Percentiles rank a stretch among this genome's conserved stretches.
Conservation (phyloP, 1,140 invertebrate species). For the Drosophila ficusphila region DNA sequence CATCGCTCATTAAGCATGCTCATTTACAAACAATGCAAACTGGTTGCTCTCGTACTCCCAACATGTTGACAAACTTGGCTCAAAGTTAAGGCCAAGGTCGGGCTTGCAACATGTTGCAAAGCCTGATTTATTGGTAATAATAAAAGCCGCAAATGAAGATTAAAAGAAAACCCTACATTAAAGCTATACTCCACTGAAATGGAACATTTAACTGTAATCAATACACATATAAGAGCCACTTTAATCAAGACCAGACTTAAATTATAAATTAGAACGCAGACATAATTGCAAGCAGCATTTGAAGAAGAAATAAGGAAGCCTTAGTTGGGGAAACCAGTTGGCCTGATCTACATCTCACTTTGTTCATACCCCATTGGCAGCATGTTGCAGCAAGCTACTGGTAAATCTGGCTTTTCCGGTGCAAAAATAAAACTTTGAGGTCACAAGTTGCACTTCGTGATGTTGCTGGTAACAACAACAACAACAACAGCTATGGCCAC, state of each 20-base stretch:
- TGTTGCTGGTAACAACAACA: constrained; percentile 38
- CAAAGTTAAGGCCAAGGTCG: constrained; percentile 63
- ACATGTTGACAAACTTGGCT: constrained; percentile 51
- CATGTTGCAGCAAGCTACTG: constrained; percentile 43
- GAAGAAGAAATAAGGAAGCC: neutral
- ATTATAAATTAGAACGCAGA: too few species aligned
- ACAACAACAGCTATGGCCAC: constrained; percentile 16
- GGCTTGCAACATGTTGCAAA: constrained; percentile 38
- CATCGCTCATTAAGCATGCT: constrained; percentile 55
- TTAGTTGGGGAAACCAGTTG: constrained; percentile 21
- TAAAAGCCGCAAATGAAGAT: neutral
- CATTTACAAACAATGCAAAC: constrained; percentile 13
- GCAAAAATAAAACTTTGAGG: constrained; percentile 22
- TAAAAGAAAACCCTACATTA: neutral
- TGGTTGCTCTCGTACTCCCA: constrained; percentile 37
- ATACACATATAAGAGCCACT: too few species aligned
- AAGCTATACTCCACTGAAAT: neutral
- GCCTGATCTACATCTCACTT: constrained; percentile 12
- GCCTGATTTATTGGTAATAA: constrained; percentile 5
- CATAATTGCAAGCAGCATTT: too few species aligned
- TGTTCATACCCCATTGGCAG: constrained; percentile 19
- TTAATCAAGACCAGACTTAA: too few species aligned
- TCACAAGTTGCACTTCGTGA: constrained; percentile 62
- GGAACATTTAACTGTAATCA: too few species aligned
- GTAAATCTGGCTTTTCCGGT: constrained; percentile 5